Base-by-base conservation (phyloP, 1,140 invertebrate genomes). In the Psix sp. region DNA sequence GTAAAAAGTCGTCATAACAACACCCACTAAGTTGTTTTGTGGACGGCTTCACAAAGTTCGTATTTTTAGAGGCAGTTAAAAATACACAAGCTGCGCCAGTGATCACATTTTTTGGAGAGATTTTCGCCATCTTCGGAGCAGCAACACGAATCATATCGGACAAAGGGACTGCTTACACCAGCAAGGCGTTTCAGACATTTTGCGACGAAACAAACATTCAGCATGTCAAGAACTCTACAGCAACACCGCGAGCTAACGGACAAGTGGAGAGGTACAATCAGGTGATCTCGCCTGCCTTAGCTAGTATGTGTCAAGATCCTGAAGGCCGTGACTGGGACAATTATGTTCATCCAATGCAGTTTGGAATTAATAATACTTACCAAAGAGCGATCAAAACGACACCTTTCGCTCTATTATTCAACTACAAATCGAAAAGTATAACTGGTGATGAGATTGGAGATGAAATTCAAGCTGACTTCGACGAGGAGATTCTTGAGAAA, bases 81-180 rank as follows among this genome's bases (percentile, higher is more conserved):
- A 74, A 67, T 20, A 65, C 79, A 14, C 52, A 77, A 5, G 15
- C 67, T 7, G 38, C 36, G 9, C 13, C 49, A 0, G 76, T 63
- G 0, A 45, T 77, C 11, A 52, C 14, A 10, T 46, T 42, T 11
- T 16, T 78, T 0, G 17, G 13, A 6, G 51, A 76, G 2, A 1
- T 78, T 0, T 48, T 66, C 11, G 38, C 20, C 5, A 26, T 78
- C 3, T 82, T 84, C 42, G 77, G 81, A 17, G 39, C 48, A 0
- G 76, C 80, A 0, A 46, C 33, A 7, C 24, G 78, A 5, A 77
- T 88, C 17, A 72, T 83, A 1, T 75, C 63, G 0, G 85, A 88
- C 24, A 39, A 77, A 46, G 83, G 43, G 21, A 80, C 74, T 1
- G 62, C 72, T 1, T 79, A 76, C 21, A 80, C 73, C 0, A 74